phyloP scores from a whole-genome alignment of 1,140 invertebrate species.

The Dolichoris vasculosae region DNA sequence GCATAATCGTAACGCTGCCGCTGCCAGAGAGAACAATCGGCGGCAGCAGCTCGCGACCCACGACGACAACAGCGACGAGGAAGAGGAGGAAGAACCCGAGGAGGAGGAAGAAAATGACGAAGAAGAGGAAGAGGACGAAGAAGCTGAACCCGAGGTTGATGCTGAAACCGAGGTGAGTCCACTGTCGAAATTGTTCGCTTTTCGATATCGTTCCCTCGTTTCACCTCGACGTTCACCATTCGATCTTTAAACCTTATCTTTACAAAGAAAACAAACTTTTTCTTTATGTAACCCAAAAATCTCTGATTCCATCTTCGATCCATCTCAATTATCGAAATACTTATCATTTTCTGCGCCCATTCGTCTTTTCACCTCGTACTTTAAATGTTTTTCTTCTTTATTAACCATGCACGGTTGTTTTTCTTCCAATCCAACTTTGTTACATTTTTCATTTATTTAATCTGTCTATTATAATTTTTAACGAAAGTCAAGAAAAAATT shows the following conservation, averaged over 20 bases:
- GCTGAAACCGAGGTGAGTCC: slow-evolving; percentile 33
- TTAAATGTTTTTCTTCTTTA: too few species aligned
- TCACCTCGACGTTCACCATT: not conserved
- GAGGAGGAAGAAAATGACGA: slow-evolving; percentile 51
- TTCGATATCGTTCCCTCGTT: too few species aligned
- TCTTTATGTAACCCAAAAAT: not conserved
- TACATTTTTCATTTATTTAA: not conserved
- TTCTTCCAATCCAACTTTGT: too few species aligned
- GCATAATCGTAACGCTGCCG: slow-evolving; percentile 34
- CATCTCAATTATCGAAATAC: not conserved
- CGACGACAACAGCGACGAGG: slow-evolving; percentile 44
- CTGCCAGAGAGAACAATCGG: slow-evolving; percentile 22
- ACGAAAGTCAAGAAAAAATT: too few species aligned
- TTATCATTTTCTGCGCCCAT: too few species aligned
- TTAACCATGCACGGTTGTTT: too few species aligned
- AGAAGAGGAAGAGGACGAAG: slow-evolving; percentile 51
- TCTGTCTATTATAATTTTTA: not conserved
- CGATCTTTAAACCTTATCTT: not conserved
- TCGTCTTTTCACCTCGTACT: too few species aligned
- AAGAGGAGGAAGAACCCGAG: slow-evolving; percentile 48
- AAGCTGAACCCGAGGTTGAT: slow-evolving; percentile 42
- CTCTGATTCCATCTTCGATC: too few species aligned
- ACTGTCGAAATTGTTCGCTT: not conserved
- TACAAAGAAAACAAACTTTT: not conserved
- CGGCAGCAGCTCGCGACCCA: slow-evolving; percentile 5